Evolutionary conservation across 2,113 vertebrate genomes (phyloP).

Genomic region (Tragelaphus imberbis): DNA sequence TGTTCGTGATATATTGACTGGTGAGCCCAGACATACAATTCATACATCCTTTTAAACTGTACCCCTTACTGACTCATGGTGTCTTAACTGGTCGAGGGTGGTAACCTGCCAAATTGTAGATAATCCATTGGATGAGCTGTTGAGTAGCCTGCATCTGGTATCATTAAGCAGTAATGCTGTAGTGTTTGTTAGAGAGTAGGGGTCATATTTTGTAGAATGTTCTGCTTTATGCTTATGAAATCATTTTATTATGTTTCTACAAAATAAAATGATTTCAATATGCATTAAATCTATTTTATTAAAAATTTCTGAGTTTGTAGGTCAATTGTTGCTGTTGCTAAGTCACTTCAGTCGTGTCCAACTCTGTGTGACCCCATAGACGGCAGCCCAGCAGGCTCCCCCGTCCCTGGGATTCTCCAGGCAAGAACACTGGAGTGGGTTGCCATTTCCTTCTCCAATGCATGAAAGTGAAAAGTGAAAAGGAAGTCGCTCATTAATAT

Average conservation of each 20-base stretch:
- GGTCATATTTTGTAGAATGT: not conserved
- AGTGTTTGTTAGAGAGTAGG: not conserved
- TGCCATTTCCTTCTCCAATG: too few relatives aligned
- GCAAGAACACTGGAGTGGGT: too few relatives aligned
- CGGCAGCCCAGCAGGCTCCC: too few relatives aligned
- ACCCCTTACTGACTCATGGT: not conserved
- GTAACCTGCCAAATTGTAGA: not conserved
- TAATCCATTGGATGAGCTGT: not conserved
- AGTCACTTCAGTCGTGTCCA: too few relatives aligned
- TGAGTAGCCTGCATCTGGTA: not conserved
- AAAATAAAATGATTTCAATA: not conserved
- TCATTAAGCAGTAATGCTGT: not conserved
- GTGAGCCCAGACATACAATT: not conserved
- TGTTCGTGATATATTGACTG: not conserved
- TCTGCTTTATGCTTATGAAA: not conserved
- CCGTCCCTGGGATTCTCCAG: too few relatives aligned
- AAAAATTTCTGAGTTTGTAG: not conserved
- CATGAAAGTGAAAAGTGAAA: too few relatives aligned
- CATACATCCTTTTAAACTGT: not conserved
- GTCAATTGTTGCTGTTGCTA: not conserved
- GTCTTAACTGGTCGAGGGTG: not conserved
- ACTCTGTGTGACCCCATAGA: too few relatives aligned
- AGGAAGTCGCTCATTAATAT: too few relatives aligned
- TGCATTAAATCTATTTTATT: not conserved
- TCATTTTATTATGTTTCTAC: constrained; percentile 9